Base-by-base conservation (phyloP, 2,797 vertebrate genomes). In the Urosaurus nigricauda region DNA sequence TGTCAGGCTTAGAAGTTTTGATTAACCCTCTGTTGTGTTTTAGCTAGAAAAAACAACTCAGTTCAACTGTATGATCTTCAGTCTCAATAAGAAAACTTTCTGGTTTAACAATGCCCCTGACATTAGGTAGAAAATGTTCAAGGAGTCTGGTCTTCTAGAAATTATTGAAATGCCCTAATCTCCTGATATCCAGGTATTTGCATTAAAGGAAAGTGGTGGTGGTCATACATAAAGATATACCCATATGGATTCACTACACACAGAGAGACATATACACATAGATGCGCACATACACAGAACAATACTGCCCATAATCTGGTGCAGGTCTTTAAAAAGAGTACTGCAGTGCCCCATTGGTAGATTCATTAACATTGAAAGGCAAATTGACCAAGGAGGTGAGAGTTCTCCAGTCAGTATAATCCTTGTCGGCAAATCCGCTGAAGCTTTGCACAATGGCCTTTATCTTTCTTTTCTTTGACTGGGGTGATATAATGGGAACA, bases 391-490 rank as follows among this genome's bases (percentile, higher is more conserved):
- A 92, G 93, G 53, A 94, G 91, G 86, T 90, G 95, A 95, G 92
- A 92, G 90, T 94, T 95, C 91, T 96, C 93, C 79, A 95, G 91
- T 93, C 90, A 92, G 93, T 89, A 95, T 81, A 95, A 96, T 95
- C 94, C 95, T 95, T 94, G 91, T 90, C 77, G 75, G 92, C 86
- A 93, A 95, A 95, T 93, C 92, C 92, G 91, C 86, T 91, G 94
- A 96, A 94, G 95, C 89, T 95, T 93, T 94, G 87, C 91, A 95
- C 93, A 91, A 95, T 90, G 12, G 92, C 92, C 90, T 95, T 96
- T 94, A 94, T 95, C 90, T 93, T 93, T 90, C 90, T 90, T 91
- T 91, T 92, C 94, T 95, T 95, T 96, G 94, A 94, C 95, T 95
- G 88, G 89, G 92, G 95, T 90, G 92, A 93, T 92, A 94, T 95